These are phyloP conservation scores for Salmo trutta DNA, from an alignment of 2,797 vertebrate species.

Conservation along the genomic window DNA sequence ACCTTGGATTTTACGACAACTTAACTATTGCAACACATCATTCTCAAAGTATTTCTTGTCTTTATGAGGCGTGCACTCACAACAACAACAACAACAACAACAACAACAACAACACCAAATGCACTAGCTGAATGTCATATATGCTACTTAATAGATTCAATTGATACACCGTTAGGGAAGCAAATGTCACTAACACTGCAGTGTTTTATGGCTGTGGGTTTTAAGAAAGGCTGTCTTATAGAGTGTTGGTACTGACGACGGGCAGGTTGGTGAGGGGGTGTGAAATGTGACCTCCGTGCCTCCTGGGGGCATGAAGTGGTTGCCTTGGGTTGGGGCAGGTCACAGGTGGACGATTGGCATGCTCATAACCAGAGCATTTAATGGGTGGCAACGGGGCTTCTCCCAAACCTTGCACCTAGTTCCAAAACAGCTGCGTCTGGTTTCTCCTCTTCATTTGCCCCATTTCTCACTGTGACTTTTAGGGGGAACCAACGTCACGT, in stretches of 20 bases:
- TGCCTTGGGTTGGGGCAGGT: conserved; percentile 40
- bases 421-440: conserved; percentile 55
- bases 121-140: conserved; percentile 23
- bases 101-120: conserved; percentile 11
- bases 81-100: conserved; percentile 10
- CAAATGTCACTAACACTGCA: conserved; percentile 30
- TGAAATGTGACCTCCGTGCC: conserved; percentile 31
- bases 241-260: conserved; percentile 23
- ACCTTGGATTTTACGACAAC: too few species aligned
- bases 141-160: conserved; percentile 43
- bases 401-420: conserved; percentile 6
- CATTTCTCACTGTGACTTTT: conserved; percentile 53
- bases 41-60: conserved; percentile 30
- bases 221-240: conserved; percentile 30
- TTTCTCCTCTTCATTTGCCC: conserved; percentile 38
- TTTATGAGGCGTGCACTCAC: conserved; percentile 22
- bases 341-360: conserved; percentile 56
- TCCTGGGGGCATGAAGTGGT: conserved; percentile 38
- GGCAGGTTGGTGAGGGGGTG: conserved; percentile 9
- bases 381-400: conserved; percentile 41
- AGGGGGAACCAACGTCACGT: conserved; percentile 37
- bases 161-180: conserved; percentile 17
- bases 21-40: not conserved
- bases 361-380: conserved; percentile 56
- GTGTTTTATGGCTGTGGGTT: conserved; percentile 29